Evolutionary conservation across 92 coral and sea anemone genomes (phyloP), one percentile per base, ranked within the genome.

Genomic region (Bergia sp.): DNA sequence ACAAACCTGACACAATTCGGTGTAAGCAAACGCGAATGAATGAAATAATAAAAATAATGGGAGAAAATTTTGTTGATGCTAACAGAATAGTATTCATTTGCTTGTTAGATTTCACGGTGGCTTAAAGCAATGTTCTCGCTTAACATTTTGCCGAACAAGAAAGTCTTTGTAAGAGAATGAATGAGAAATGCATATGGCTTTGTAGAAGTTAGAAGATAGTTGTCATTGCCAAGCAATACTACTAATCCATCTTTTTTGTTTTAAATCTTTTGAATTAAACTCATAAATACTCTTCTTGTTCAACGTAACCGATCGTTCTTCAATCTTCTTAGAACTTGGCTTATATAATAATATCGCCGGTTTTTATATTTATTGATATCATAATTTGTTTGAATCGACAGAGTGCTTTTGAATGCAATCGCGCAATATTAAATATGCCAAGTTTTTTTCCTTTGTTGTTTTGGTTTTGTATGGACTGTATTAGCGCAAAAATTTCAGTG

Each of bases 11-110:
- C 66, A 55, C 77, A 43, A 67, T 45, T 73, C 38, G 42, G 73
- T 43, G 78, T 43, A 83, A 83, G 87, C 66, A 45, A 84, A 84
- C 78, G 42, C 67, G 78, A 69, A 69, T 71, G 87, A 84, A 84
- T 84, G 87, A 84, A 84, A 71, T 36, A 13, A 37, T 36, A 13
- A 47, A 16, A 29, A 43, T 67, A 69, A 65, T 23, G 23, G 61
- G 78, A 45, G n/a, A 29, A 45, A 11, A 2, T 41, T 64, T 64
- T 67, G 44, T 21, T 42, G 39, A 55, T 58, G 13, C 13, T 3
- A 41, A 29, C 36, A n/a, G 71, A 71, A 36, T 44, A 37, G 16
- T 13, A 80, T 5, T 61, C 69, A 61, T 61, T 61, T 61, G 4
- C 20, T 16, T 3, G 44, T 36, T 57, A 49, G 16, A 3, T 37